These are phyloP conservation scores for Vanessa cardui DNA, from an alignment of 2,888 invertebrate species.

Conservation along the genomic window DNA sequence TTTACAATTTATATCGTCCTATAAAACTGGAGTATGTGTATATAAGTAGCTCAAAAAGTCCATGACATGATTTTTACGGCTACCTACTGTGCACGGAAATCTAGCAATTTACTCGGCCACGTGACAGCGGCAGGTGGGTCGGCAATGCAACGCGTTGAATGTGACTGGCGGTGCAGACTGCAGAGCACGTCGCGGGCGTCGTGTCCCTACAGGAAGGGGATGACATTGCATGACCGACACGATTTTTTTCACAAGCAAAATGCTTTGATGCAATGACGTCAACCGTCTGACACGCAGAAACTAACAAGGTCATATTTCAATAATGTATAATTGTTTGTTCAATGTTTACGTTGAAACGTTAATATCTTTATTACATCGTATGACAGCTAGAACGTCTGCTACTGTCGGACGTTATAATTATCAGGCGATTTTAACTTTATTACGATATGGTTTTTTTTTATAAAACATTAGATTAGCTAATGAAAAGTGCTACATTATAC, in stretches of 20 bases:
- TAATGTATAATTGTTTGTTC: conserved; percentile 23
- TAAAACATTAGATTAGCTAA: not conserved
- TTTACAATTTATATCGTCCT: not conserved
- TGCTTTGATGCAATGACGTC: conserved; percentile 70
- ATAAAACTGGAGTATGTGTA: not conserved
- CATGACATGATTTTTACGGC: not conserved
- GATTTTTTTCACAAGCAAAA: conserved; percentile 61
- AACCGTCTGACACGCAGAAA: conserved; percentile 47
- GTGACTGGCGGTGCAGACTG: conserved; percentile 15
- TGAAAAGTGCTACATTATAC: too few species aligned
- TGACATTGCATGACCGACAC: conserved; percentile 76
- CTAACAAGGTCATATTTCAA: conserved; percentile 61
- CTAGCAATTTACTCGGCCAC: not conserved
- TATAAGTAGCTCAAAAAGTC: not conserved
- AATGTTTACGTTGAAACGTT: conserved; percentile 9
- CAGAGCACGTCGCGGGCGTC: conserved; percentile 48
- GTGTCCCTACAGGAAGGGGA: conserved; percentile 72
- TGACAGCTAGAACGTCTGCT: not conserved
- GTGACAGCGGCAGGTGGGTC: conserved; percentile 14
- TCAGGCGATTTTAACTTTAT: not conserved
- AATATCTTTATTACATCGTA: not conserved
- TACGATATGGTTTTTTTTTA: too few species aligned
- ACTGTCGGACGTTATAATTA: not conserved
- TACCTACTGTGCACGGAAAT: not conserved
- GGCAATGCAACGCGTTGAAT: conserved; percentile 15